Evolutionary conservation across 1,140 invertebrate species (phyloP), one percentile per base, ranked within the genome.

Genomic region (Zaprionus camerounensis): DNA sequence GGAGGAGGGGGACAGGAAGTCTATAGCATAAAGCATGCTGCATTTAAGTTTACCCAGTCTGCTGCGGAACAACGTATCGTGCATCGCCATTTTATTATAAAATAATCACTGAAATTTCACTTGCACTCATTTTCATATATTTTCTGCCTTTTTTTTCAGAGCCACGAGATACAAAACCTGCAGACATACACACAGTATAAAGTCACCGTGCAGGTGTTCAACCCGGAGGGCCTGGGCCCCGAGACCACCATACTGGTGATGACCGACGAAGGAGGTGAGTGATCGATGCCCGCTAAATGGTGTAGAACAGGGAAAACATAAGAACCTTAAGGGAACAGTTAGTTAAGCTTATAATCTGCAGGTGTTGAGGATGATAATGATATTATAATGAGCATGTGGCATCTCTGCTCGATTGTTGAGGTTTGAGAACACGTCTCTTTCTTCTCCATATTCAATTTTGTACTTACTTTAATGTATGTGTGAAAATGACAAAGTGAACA

Each of bases 221-320:
- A 97, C 91, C 96, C 96, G 6, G 96, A 95, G 88, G 96, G 96
- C 15, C 77, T 92, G 38, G 96, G 96, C 57, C 96, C 96, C 28
- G 94, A 94, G 55, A 95, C 95, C 11, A 96, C 95, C 41, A 95
- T 96, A 36, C 94, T 96, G 53, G 96, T 96, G 69, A 96, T 96
- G 94, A 97, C 96, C 53, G 96, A 96, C 88, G 96, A 97, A 95
- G 96, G 96, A 91, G 95, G 96, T 97, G 93, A 96, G 95, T 94
- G 17, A n/a, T 49, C 13, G 20, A 51, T 51, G 7, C 7, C 41
- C 41, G 5, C 41, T 17, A 44, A 44, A 44, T 44, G 41, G 6
- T 44, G 41, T 17, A n/a, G 41, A 44, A 44, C 41, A 9, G 41
- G n/a, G 41, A 17, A 46, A 46, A 9, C 31, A 34, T 34, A 11